A percentile compares a stretch with the other conserved stretches of the same genome.
Conservation (phyloP, 2,797 vertebrate genomes). For the Pristis pectinata region DNA sequence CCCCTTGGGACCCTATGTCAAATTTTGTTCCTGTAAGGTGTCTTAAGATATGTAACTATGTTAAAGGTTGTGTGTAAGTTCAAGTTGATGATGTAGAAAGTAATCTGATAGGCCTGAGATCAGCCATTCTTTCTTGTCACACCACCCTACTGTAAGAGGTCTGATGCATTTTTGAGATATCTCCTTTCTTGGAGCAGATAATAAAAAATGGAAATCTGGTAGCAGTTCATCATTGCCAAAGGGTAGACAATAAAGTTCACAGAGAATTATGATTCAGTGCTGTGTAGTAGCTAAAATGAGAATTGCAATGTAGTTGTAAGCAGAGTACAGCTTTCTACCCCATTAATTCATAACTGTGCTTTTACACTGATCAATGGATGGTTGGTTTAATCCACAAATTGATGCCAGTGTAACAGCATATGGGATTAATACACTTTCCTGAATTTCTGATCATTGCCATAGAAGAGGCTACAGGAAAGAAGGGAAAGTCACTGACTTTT, state of each 20-base stretch:
- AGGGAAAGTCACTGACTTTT: not conserved
- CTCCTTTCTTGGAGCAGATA: not conserved
- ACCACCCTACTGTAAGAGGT: not conserved
- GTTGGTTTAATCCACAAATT: not conserved
- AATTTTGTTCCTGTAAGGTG: not conserved
- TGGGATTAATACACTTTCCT: not conserved
- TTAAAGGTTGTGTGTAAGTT: not conserved
- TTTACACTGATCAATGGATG: not conserved
- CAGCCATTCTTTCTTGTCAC: not conserved
- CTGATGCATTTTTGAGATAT: not conserved
- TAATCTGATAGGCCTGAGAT: not conserved
- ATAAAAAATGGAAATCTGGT: not conserved
- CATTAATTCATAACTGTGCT: not conserved
- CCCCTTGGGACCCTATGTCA: not conserved
- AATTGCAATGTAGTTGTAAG: too few species aligned
- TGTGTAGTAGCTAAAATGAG: not conserved
- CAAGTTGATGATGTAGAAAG: not conserved
- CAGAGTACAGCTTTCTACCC: too few species aligned
- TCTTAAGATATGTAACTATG: not conserved
- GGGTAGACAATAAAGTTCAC: not conserved
- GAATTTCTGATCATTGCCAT: not conserved
- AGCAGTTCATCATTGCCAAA: not conserved
- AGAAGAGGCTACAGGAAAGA: not conserved
- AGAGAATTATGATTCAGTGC: not conserved
- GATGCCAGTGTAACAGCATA: not conserved